phyloP scores from a whole-genome alignment of 2,888 invertebrate genomes.

The Clusia tigrina region DNA sequence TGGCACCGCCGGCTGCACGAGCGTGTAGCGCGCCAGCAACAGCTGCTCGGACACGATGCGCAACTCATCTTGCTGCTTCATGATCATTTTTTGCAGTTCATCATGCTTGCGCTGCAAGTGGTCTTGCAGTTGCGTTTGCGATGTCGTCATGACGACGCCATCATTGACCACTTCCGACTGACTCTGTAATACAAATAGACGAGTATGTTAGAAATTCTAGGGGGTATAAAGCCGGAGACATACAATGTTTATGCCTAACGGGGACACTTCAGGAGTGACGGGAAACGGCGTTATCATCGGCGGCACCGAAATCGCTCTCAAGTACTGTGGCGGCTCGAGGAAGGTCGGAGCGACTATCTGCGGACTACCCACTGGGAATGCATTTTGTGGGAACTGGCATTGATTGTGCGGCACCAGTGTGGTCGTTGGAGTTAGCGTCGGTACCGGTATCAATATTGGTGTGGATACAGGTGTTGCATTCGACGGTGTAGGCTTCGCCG shows the following conservation, averaged over 20 bases:
- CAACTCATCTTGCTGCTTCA: conserved; percentile 86
- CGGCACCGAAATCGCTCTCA: conserved; percentile 69
- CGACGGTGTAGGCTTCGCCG: too few relatives aligned
- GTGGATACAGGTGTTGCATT: conserved; percentile 35
- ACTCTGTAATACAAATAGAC: conserved; percentile 33
- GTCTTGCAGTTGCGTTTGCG: conserved; percentile 72
- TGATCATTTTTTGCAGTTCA: conserved; percentile 83
- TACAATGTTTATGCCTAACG: conserved; percentile 53
- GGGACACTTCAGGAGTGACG: conserved; percentile 62
- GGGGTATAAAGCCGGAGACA: conserved; percentile 16
- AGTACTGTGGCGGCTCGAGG: conserved; percentile 67
- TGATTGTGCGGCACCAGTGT: conserved; percentile 53
- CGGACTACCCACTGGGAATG: conserved; percentile 65
- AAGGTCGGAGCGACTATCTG: conserved; percentile 59
- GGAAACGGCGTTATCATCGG: conserved; percentile 67
- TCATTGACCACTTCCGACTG: conserved; percentile 53
- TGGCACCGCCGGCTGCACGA: conserved; percentile 65
- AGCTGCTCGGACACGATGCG: conserved; percentile 87
- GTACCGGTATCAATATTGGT: too few relatives aligned
- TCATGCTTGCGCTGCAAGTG: conserved; percentile 84
- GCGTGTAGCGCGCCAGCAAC: conserved; percentile 80
- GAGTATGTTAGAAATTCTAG: conserved; percentile 19
- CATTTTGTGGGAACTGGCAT: conserved; percentile 66
- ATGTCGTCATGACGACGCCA: conserved; percentile 67
- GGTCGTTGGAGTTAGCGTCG: too few relatives aligned